Conservation (phyloP, 2,888 invertebrate genomes). For the Synergus japonicus region DNA sequence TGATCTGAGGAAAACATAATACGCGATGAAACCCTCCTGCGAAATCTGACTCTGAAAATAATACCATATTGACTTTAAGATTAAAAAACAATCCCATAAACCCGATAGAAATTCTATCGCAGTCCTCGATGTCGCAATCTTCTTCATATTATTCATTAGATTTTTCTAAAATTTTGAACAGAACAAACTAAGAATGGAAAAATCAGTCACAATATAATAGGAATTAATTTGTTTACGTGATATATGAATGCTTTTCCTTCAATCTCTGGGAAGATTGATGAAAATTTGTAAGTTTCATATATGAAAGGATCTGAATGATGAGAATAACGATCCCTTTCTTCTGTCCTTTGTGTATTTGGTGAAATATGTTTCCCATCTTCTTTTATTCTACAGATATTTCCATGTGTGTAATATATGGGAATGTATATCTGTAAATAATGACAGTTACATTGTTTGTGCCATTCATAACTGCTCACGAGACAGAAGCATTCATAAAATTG, state of each 20-base stretch:
- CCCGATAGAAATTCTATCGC: neutral
- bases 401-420: neutral
- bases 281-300: neutral
- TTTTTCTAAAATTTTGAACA: too few relatives aligned
- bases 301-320: neutral
- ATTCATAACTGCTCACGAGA: neutral
- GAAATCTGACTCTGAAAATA: neutral
- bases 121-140: neutral
- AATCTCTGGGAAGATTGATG: neutral
- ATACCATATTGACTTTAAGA: neutral
- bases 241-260: neutral
- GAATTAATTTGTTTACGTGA: neutral
- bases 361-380: neutral
- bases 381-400: neutral
- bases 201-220: neutral
- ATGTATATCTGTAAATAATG: neutral
- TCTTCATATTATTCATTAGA: too few relatives aligned
- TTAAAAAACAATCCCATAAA: neutral
- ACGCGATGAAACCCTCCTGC: neutral
- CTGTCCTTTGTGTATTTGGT: neutral
- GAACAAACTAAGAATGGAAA: neutral
- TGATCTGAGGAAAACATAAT: neutral
- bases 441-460: conserved; percentile 2
- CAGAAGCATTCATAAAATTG: conserved; percentile 16
- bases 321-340: neutral